Percentiles rank a stretch among this genome's conserved stretches.
phyloP scores from a whole-genome alignment of 2,113 vertebrate genomes.

The Crotophaga sulcirostris region DNA sequence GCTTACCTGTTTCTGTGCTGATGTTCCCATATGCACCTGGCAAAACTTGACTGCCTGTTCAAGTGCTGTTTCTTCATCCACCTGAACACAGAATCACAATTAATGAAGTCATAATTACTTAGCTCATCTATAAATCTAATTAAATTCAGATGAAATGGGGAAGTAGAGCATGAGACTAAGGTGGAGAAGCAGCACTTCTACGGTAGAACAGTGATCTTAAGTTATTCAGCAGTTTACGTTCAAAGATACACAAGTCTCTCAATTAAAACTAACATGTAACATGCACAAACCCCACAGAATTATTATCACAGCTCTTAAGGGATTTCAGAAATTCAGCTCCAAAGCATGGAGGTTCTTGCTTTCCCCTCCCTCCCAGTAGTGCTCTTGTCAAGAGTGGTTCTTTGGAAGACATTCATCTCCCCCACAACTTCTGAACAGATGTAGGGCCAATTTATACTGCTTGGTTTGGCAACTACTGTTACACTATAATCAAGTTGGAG shows the following conservation, averaged over 20 bases:
- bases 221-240: background rate
- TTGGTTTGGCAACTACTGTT: background rate
- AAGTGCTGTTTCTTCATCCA: conserved; percentile 93
- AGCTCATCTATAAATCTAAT: background rate
- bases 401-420: background rate
- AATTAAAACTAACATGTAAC: background rate
- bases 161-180: background rate
- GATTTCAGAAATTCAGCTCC: background rate
- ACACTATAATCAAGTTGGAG: background rate
- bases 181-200: background rate
- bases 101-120: background rate
- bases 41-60: conserved; percentile 99
- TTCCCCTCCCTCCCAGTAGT: background rate
- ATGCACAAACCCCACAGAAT: background rate
- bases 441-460: background rate
- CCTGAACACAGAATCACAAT: conserved; percentile 75
- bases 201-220: background rate
- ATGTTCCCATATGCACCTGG: conserved; percentile 92
- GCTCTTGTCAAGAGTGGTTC: background rate
- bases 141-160: background rate
- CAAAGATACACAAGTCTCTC: background rate
- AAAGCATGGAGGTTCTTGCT: background rate
- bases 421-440: background rate
- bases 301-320: background rate
- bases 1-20: conserved; percentile 94